Percentiles rank a stretch among this genome's conserved stretches.
Conservation (phyloP, 2,888 invertebrate species). For the Catocala nupta region DNA sequence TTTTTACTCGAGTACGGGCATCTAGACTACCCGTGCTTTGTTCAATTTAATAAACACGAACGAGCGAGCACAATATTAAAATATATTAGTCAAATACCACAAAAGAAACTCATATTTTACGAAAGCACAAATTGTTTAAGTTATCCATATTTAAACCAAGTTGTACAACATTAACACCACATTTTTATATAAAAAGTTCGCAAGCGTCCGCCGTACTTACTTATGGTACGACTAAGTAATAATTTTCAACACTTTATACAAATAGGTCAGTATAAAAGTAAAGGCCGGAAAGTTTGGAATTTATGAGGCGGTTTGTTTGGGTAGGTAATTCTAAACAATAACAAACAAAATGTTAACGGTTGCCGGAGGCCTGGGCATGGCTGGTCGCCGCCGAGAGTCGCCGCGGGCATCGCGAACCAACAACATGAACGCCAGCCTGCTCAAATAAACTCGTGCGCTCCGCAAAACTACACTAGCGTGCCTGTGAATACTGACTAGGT, state of each 20-base stretch:
- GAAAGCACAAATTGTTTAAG: conserved; percentile 13
- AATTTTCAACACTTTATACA: conserved; percentile 66
- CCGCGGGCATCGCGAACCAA: conserved; percentile 55
- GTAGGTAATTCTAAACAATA: conserved; percentile 79
- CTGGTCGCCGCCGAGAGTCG: conserved; percentile 29
- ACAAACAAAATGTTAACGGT: conserved; percentile 72
- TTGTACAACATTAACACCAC: conserved; percentile 49
- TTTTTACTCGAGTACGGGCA: too few species aligned
- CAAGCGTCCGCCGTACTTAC: conserved; percentile 43
- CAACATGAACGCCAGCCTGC: conserved; percentile 34
- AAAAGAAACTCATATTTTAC: background rate
- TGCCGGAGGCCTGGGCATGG: conserved; percentile 49
- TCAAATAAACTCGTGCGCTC: conserved; percentile 32
- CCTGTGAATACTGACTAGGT: background rate
- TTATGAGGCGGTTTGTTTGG: conserved; percentile 75
- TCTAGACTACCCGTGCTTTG: too few species aligned
- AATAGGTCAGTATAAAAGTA: conserved; percentile 72
- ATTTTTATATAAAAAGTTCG: conserved; percentile 47
- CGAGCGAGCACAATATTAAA: too few species aligned
- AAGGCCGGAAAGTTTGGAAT: conserved; percentile 71
- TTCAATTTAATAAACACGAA: too few species aligned
- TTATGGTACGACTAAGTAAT: conserved; percentile 56
- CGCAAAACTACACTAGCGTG: conserved; percentile 17
- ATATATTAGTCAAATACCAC: background rate
- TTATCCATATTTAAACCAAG: conserved; percentile 37